Percentiles rank a stretch among this genome's conserved stretches.
These are phyloP conservation scores for Chondrosia reniformis DNA, from an alignment of 37 sponge, comb jelly and placozoan species.

Conservation along the genomic window DNA sequence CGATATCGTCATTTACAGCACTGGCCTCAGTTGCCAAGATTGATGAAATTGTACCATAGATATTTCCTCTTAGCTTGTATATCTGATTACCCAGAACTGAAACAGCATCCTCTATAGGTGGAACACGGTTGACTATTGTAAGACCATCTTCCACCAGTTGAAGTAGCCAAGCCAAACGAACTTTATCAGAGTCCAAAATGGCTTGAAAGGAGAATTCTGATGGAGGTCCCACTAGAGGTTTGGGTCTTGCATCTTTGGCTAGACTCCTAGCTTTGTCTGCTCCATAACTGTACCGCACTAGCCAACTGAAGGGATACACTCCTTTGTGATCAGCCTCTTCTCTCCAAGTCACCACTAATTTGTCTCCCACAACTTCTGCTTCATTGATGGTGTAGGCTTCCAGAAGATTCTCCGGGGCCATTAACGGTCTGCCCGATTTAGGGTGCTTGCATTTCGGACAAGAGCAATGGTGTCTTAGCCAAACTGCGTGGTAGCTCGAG, in stretches of 20 bases:
- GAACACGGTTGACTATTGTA: not conserved
- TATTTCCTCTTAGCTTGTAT: conserved; percentile 14
- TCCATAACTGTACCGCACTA: not conserved
- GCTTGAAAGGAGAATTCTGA: not conserved
- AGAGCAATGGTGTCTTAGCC: conserved; percentile 2
- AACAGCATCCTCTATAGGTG: not conserved
- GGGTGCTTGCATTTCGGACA: conserved; percentile 10
- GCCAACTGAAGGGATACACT: not conserved
- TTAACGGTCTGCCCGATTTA: not conserved
- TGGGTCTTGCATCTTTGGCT: not conserved
- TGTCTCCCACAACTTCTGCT: not conserved
- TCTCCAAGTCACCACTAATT: not conserved
- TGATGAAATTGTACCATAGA: conserved; percentile 53
- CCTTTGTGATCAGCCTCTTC: conserved; percentile 1
- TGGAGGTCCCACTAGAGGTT: not conserved
- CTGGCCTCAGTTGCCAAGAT: conserved; percentile 9
- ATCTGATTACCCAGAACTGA: conserved; percentile 12
- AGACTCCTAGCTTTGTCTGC: not conserved
- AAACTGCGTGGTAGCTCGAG: conserved; percentile 20
- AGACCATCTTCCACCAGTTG: not conserved
- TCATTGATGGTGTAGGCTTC: not conserved
- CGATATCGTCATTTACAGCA: conserved; percentile 4
- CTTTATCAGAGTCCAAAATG: not conserved
- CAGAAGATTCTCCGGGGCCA: not conserved
- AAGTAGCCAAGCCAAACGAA: conserved; percentile 1